These are phyloP conservation scores for Heliconius charithonia DNA, from an alignment of 2,888 invertebrate species.

Conservation along the genomic window DNA sequence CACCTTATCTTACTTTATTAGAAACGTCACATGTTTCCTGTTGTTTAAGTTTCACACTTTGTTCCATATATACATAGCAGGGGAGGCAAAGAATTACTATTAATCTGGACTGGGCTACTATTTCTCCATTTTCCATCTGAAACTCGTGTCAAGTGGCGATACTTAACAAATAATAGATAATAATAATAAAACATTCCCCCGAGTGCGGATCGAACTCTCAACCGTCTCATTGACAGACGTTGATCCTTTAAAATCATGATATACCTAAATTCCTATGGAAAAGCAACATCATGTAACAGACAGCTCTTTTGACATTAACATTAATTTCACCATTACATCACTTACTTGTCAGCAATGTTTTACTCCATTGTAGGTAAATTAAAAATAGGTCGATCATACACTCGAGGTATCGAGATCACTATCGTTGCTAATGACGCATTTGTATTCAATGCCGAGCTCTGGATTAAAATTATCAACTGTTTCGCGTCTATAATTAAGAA, in stretches of 20 bases:
- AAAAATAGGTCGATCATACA: constrained; percentile 42
- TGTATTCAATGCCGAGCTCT: constrained; percentile 44
- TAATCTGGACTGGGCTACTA: not conserved
- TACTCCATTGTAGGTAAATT: constrained; percentile 31
- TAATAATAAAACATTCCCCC: no score
- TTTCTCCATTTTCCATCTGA: not conserved
- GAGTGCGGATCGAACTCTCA: not conserved
- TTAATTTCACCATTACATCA: constrained; percentile 7
- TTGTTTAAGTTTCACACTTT: not conserved
- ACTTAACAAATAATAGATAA: no score
- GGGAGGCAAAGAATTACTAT: no score
- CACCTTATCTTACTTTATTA: no score
- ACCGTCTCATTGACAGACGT: not conserved
- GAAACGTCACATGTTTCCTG: not conserved
- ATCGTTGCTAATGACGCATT: constrained; percentile 41
- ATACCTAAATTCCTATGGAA: not conserved
- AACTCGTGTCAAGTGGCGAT: not conserved
- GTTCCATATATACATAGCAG: not conserved
- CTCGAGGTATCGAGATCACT: constrained; percentile 43
- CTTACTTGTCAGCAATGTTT: constrained; percentile 8
- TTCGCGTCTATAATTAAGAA: constrained; percentile 41
- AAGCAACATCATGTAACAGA: not conserved
- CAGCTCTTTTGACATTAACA: not conserved
- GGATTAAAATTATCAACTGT: constrained; percentile 43
- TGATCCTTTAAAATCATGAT: not conserved